Base-by-base conservation (phyloP, 1,140 invertebrate genomes). In the Hylyphantes graminicola region DNA sequence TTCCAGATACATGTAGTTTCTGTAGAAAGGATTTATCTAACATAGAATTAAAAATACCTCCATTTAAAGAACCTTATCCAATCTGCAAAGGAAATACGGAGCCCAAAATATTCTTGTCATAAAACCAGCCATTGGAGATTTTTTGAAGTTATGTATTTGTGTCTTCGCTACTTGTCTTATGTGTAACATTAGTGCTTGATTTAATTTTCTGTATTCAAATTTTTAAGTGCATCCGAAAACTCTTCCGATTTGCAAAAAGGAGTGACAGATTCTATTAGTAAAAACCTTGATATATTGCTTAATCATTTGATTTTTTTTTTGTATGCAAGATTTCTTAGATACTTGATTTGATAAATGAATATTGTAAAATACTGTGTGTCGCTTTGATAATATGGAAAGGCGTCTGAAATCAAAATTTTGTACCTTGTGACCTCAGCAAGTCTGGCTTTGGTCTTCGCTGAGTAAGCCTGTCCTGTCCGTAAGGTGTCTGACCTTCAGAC, bases 201-300 rank as follows among this genome's bases (percentile, higher is more conserved):
- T n/a, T 48, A 68, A 7, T n/a, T 61, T 63, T 53, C 35, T n/a
- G 9, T 53, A 19, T 59, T 67, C 11, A 13, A 10, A 21, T 54
- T 51, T 70, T 67, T 70, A 35, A 91, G 84, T 73, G 9, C 89
- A 95, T 94, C 90, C 93, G 93, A 92, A 88, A 94, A 94, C 90
- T 93, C 93, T 63, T 93, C 93, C 89, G 94, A 95, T 91, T 92
- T 96, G 70, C 94, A 96, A 89, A 95, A 95, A 89, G 94, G 94
- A 63, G 92, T 96, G 78, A 95, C 94, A 65, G 93, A 93, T 87
- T 94, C 93, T 72, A 91, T 91, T 82, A 94, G 87, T 88, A 75
- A 75, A 53, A 81, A 70, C 5, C 35, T 35, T 35, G n/a, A n/a
- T 35, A 35, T 35, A 1, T 35, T 35, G 35, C 35, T 35, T 35